Percentiles rank a stretch among this genome's conserved stretches.
These are phyloP conservation scores for Pantherophis guttatus DNA, from an alignment of 2,113 vertebrate genomes.

Conservation along the genomic window DNA sequence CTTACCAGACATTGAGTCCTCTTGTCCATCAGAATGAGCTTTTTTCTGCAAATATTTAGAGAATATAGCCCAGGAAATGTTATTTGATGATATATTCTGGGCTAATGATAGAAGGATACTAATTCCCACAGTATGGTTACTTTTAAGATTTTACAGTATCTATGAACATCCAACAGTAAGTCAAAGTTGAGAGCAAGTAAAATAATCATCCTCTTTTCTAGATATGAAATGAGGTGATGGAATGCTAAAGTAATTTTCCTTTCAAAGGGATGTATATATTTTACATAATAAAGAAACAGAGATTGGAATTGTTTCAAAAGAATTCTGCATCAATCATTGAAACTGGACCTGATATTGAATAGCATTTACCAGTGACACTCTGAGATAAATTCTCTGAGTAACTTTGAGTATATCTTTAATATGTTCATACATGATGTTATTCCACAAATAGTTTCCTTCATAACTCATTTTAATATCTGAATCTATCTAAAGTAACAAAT, in stretches of 20 bases:
- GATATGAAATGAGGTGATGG: not conserved
- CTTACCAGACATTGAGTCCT: not conserved
- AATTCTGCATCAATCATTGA: not conserved
- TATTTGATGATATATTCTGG: not conserved
- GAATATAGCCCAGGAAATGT: not conserved
- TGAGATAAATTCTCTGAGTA: not conserved
- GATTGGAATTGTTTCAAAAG: not conserved
- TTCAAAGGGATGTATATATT: not conserved
- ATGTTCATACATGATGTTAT: not conserved
- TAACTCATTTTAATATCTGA: not conserved
- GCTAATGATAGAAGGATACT: not conserved
- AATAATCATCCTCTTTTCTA: slow-evolving; percentile 5
- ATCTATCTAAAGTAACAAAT: not conserved
- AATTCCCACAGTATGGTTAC: not conserved
- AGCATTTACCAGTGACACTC: not conserved
- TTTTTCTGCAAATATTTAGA: not conserved
- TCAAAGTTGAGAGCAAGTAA: not conserved
- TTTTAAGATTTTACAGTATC: not conserved
- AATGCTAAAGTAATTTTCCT: not conserved
- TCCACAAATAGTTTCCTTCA: not conserved
- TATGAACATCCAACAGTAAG: not conserved
- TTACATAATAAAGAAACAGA: not conserved
- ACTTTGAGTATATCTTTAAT: not conserved
- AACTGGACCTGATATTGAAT: not conserved
- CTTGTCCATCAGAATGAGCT: not conserved